Conservation (phyloP, 2,888 invertebrate species). For the Stegophylla sp. region DNA sequence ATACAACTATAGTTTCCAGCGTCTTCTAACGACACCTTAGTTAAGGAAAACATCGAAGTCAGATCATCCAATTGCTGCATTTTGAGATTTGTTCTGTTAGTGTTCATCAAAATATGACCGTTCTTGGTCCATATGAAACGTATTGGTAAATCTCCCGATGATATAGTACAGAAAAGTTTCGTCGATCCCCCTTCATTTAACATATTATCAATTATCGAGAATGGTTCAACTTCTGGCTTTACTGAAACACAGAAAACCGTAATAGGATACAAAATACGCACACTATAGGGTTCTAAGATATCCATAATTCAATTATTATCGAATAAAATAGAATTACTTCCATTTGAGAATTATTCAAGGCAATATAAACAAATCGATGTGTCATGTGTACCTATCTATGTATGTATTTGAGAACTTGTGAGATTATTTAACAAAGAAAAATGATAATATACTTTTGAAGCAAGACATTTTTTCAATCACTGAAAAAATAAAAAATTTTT, state of each 20-base stretch:
- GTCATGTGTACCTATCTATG: neutral
- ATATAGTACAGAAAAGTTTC: slow-evolving; percentile 64
- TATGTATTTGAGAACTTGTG: neutral
- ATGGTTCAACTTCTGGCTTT: slow-evolving; percentile 68
- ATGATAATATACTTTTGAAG: neutral
- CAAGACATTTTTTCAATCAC: neutral
- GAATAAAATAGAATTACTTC: neutral
- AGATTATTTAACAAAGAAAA: neutral
- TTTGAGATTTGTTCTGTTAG: slow-evolving; percentile 59
- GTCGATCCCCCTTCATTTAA: slow-evolving; percentile 64
- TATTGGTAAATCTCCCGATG: slow-evolving; percentile 64
- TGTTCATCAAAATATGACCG: slow-evolving; percentile 60
- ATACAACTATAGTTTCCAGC: slow-evolving; percentile 70
- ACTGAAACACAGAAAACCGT: slow-evolving; percentile 60
- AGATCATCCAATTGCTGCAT: slow-evolving; percentile 65
- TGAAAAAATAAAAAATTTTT: slow-evolving; percentile 5
- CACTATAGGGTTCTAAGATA: neutral
- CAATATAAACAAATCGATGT: neutral
- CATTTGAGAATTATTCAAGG: neutral
- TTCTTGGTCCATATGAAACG: slow-evolving; percentile 64
- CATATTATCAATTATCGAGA: slow-evolving; percentile 65
- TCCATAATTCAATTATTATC: neutral
- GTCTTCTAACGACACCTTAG: slow-evolving; percentile 65
- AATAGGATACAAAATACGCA: slow-evolving; percentile 12
- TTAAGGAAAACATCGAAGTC: slow-evolving; percentile 67